These are phyloP conservation scores for Heliconius sara DNA, from an alignment of 2,888 invertebrate genomes.

Conservation along the genomic window DNA sequence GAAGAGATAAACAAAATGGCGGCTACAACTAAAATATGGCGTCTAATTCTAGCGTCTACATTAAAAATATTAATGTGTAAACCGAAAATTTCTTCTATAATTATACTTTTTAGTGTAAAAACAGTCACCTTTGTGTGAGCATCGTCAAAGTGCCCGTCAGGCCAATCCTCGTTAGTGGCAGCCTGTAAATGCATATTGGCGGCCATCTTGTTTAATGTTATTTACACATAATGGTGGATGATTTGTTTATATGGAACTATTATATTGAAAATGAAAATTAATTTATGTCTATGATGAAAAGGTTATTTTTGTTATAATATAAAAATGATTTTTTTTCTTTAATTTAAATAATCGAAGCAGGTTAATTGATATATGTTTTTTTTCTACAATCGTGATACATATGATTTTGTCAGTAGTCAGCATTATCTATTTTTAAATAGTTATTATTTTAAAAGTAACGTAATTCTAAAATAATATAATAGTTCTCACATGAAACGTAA, in stretches of 20 bases:
- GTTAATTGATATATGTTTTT: not conserved
- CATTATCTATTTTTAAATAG: not conserved
- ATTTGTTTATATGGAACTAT: slow-evolving; percentile 40
- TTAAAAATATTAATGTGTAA: slow-evolving; percentile 34
- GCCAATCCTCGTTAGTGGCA: slow-evolving; percentile 77
- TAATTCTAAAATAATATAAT: slow-evolving; percentile 36
- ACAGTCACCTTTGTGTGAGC: slow-evolving; percentile 80
- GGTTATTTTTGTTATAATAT: too few species aligned
- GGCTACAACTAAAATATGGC: slow-evolving; percentile 3
- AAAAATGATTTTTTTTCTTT: not conserved
- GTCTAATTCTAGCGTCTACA: slow-evolving; percentile 20
- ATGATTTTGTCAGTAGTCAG: not conserved
- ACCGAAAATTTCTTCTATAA: slow-evolving; percentile 43
- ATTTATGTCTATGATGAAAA: too few species aligned
- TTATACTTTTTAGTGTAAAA: slow-evolving; percentile 51
- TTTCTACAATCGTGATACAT: not conserved
- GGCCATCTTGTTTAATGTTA: slow-evolving; percentile 75
- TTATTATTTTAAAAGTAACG: not conserved
- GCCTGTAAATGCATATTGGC: slow-evolving; percentile 72
- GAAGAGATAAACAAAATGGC: slow-evolving; percentile 11
- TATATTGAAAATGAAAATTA: slow-evolving; percentile 29
- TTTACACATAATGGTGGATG: slow-evolving; percentile 72
- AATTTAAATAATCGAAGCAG: not conserved
- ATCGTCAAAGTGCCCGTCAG: slow-evolving; percentile 78
- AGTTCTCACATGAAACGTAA: slow-evolving; percentile 29